phyloP scores from a whole-genome alignment of 2,888 invertebrate genomes.

The Drosophila mimica region DNA sequence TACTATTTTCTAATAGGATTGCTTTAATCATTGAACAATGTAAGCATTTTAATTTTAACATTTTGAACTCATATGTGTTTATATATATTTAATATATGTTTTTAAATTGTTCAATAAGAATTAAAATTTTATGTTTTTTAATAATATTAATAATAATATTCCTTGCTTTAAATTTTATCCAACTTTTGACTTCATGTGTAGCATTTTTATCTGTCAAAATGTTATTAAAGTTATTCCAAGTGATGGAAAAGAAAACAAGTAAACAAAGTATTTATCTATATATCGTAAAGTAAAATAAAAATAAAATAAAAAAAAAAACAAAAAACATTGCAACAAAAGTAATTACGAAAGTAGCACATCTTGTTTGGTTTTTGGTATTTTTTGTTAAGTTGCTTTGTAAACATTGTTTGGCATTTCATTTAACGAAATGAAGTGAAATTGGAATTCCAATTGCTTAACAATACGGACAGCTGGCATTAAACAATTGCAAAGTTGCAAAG shows the following conservation, averaged over 20 bases:
- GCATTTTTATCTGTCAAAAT: not conserved
- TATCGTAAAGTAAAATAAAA: not conserved
- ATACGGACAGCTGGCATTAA: conserved; percentile 54
- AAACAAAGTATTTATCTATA: not conserved
- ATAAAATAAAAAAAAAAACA: not conserved
- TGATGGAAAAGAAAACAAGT: not conserved
- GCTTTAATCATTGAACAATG: not conserved
- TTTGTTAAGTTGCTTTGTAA: conserved; percentile 42
- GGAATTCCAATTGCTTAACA: conserved; percentile 59
- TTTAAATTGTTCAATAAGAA: no score
- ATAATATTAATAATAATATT: not conserved
- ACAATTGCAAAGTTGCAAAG: conserved; percentile 62
- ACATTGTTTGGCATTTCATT: conserved; percentile 45
- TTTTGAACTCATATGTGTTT: no score
- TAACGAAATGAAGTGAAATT: conserved; percentile 53
- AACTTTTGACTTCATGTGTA: not conserved
- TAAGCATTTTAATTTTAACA: not conserved
- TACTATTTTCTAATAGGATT: not conserved
- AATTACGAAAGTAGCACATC: conserved; percentile 35
- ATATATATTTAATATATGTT: no score
- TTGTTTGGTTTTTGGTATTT: conserved; percentile 12
- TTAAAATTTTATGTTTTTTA: not conserved
- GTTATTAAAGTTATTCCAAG: not conserved
- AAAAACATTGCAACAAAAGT: conserved; percentile 16
- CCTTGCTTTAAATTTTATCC: not conserved